These are phyloP conservation scores for Spinus pinus DNA, from an alignment of 2,797 vertebrate genomes.

Conservation along the genomic window DNA sequence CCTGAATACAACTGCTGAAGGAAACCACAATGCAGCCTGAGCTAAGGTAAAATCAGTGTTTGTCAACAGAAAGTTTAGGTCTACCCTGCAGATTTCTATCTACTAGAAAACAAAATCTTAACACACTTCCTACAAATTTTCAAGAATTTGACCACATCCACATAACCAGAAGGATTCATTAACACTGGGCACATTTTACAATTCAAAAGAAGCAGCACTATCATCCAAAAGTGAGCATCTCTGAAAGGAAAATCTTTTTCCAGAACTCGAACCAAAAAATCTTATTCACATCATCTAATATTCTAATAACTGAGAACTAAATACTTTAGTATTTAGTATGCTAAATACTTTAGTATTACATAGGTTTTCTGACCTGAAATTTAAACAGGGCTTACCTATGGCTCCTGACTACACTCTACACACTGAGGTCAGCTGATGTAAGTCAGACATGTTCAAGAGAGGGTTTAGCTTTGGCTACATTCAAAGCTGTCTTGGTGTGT, in stretches of 20 bases:
- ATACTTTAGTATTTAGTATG: background rate
- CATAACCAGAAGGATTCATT: background rate
- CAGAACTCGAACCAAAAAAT: background rate
- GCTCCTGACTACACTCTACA: background rate
- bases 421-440: background rate
- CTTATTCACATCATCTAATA: background rate
- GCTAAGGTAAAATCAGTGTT: slow-evolving; percentile 1
- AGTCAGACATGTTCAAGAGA: background rate
- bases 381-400: background rate
- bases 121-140: background rate
- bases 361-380: background rate
- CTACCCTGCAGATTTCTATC: background rate
- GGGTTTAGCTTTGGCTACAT: background rate
- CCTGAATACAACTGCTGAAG: slow-evolving; percentile 19
- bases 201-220: background rate
- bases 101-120: background rate
- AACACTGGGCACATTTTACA: background rate
- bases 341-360: background rate
- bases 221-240: background rate
- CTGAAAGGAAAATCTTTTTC: background rate
- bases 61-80: background rate
- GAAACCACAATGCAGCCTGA: background rate
- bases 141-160: background rate
- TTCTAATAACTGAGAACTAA: background rate
- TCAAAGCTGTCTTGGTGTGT: background rate